Evolutionary conservation across 2,113 vertebrate genomes (phyloP).

Genomic region (Thunnus thynnus): DNA sequence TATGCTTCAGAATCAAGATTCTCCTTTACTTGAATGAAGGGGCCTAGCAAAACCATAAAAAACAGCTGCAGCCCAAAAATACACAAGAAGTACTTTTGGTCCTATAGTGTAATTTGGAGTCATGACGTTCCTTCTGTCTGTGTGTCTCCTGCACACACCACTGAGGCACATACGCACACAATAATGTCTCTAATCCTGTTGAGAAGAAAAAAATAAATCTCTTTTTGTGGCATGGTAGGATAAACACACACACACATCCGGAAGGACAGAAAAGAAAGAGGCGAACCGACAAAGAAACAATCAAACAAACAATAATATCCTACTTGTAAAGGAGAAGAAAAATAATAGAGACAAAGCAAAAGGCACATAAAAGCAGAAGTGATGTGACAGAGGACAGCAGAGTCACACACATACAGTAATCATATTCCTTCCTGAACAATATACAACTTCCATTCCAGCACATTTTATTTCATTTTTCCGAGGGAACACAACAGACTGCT

Average conservation of each 20-base stretch:
- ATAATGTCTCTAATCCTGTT: background rate
- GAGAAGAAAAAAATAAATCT: background rate
- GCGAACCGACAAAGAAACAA: background rate
- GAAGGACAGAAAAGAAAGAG: background rate
- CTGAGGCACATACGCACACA: background rate
- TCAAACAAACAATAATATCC: slow-evolving; percentile 15
- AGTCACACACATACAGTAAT: background rate
- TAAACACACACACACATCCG: too few species aligned
- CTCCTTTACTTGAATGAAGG: too few species aligned
- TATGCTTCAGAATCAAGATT: too few species aligned
- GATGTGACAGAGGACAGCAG: slow-evolving; percentile 1
- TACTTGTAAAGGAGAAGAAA: background rate
- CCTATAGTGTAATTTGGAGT: background rate
- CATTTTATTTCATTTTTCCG: slow-evolving; percentile 35
- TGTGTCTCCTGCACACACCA: too few species aligned
- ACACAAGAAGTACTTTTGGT: too few species aligned
- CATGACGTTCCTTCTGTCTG: background rate
- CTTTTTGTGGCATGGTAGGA: background rate
- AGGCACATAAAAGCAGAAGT: slow-evolving; percentile 16
- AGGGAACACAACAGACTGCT: slow-evolving; percentile 14
- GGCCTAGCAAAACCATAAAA: too few species aligned
- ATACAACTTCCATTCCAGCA: background rate
- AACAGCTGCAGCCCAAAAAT: too few species aligned
- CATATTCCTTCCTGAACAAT: background rate
- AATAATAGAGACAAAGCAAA: background rate